Evolutionary conservation across 2,797 vertebrate genomes (phyloP), one percentile per base, ranked within the genome.

Genomic region (Sebastes steindachneri): DNA sequence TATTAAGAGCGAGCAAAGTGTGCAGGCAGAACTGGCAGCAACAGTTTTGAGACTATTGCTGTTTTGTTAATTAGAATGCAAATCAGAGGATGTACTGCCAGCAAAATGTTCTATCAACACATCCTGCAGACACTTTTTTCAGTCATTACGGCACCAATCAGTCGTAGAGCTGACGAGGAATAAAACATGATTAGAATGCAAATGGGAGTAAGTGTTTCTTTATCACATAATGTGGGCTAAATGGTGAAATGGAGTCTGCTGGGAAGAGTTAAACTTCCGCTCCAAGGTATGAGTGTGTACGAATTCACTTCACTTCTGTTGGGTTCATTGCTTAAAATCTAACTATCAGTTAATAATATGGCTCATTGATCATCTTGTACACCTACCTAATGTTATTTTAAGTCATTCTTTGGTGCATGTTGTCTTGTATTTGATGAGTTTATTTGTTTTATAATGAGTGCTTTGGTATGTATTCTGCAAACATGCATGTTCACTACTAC

Each of bases 31-130:
- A 19, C 70, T 80, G 79, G 79, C 81, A 73, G 37, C 15, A 77
- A 60, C 78, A 84, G 80, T 76, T 85, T 73, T 66, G 25, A 75
- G 68, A 83, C 75, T 71, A 68, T 83, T 78, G 55, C 83, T 3
- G 26, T 86, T 90, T 86, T 86, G 70, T 70, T 88, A 90, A 89
- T 92, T 92, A 88, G 86, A 84, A 91, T 90, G 83, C 77, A 90
- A 92, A 92, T 92, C 79, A 82, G 80, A 73, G 35, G 65, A 78
- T 90, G 77, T 86, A 33, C 80, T 86, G 86, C 85, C 81, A 89
- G 75, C 68, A 62, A 84, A 91, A 84, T 78, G 85, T 86, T 88
- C 86, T 83, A 79, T 85, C 82, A 35, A 84, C 80, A 68, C 80
- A 31, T 87, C 81, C 73, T 67, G 78, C 75, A 66, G 60, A 88